phyloP scores from a whole-genome alignment of 1,140 invertebrate genomes.

The Ceratoteleas bidentatus region DNA sequence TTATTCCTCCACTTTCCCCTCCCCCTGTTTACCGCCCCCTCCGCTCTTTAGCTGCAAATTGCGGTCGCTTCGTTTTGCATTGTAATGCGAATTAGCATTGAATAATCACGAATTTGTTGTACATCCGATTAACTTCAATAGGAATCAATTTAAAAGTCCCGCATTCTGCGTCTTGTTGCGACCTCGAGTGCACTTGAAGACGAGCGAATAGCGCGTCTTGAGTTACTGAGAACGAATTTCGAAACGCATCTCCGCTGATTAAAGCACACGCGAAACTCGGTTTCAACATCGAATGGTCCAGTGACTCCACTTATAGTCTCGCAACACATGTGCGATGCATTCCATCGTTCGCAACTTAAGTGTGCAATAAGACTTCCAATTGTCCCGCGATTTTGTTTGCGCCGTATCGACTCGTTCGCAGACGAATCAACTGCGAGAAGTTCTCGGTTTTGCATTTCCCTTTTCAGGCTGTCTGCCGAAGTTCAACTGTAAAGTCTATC shows the following conservation, averaged over 20 bases:
- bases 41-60: neutral
- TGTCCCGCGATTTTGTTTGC: neutral
- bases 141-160: conserved; percentile 6
- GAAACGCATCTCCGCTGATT: conserved; percentile 24
- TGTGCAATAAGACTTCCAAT: conserved; percentile 9
- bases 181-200: neutral
- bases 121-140: conserved; percentile 20
- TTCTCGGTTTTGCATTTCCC: too few species aligned
- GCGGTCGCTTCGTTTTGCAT: neutral
- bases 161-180: conserved; percentile 9
- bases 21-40: neutral
- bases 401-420: neutral
- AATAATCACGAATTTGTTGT: conserved; percentile 10
- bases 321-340: conserved; percentile 5
- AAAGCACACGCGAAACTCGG: conserved; percentile 25
- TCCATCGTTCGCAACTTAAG: conserved; percentile 19
- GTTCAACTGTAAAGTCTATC: too few species aligned
- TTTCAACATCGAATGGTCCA: conserved; percentile 35
- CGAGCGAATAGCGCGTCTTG: conserved; percentile 15
- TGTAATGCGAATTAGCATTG: conserved; percentile 11
- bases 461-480: too few species aligned
- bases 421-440: neutral
- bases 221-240: conserved; percentile 25
- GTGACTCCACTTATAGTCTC: conserved; percentile 23
- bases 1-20: neutral